phyloP scores from a whole-genome alignment of 2,888 invertebrate species.

The Drosophila aldrichi region DNA sequence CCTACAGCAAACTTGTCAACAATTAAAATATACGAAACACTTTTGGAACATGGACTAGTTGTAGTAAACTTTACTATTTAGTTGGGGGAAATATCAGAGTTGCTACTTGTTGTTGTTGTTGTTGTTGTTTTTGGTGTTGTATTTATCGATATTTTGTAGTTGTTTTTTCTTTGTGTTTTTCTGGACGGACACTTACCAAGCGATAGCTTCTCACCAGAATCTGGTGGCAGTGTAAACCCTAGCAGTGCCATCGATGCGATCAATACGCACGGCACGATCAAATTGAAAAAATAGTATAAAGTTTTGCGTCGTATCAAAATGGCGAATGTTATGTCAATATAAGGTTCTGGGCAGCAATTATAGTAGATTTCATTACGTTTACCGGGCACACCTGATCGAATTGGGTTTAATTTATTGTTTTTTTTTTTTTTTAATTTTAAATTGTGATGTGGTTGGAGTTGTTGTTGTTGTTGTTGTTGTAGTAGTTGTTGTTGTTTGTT shows the following conservation, averaged over 20 bases:
- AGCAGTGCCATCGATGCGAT: conserved; percentile 99
- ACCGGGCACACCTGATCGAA: conserved; percentile 92
- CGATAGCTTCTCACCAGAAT: conserved; percentile 99
- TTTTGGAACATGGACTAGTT: neutral
- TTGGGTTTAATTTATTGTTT: neutral
- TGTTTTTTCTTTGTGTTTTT: neutral
- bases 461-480: conserved; percentile 2
- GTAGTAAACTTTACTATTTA: neutral
- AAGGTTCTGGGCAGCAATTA: conserved; percentile 99
- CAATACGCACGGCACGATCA: conserved; percentile 99
- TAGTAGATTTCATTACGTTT: conserved; percentile 97
- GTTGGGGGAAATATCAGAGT: neutral
- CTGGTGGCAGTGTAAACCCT: conserved; percentile 99
- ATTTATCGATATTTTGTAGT: neutral
- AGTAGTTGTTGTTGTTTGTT: conserved; percentile 16
- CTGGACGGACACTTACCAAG: conserved; percentile 89
- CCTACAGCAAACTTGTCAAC: conserved; percentile 42
- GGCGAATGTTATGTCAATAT: conserved; percentile 98
- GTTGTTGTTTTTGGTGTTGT: neutral
- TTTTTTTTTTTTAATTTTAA: neutral
- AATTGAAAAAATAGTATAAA: conserved; percentile 99
- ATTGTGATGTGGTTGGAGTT: conserved; percentile 16
- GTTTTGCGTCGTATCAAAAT: conserved; percentile 98
- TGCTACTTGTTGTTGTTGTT: neutral
- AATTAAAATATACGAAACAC: conserved; percentile 44